Evolutionary conservation across 2,113 vertebrate species (phyloP).

Genomic region (Oreotrochilus melanogaster): DNA sequence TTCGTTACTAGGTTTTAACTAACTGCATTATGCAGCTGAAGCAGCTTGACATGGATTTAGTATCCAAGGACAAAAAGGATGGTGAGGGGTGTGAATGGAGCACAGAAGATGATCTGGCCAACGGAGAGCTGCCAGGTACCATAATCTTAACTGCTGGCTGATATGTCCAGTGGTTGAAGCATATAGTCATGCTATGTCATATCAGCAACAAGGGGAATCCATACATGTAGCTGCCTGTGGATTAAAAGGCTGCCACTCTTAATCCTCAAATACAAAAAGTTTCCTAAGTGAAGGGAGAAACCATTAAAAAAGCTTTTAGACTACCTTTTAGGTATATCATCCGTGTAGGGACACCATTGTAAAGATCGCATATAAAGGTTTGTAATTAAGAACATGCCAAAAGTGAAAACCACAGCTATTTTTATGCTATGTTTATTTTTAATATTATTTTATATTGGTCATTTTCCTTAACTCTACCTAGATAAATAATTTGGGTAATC

Average conservation of each 20-base stretch:
- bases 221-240: background rate
- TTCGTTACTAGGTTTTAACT: conserved; percentile 86
- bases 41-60: conserved; percentile 80
- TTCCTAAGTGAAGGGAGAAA: background rate
- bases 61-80: conserved; percentile 65
- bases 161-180: background rate
- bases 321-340: background rate
- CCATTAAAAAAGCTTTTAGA: background rate
- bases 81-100: conserved; percentile 68
- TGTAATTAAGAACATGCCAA: background rate
- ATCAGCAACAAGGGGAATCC: background rate
- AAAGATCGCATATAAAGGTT: background rate
- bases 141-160: background rate
- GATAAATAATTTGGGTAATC: background rate
- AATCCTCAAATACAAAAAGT: background rate
- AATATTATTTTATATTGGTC: background rate
- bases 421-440: background rate
- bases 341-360: background rate
- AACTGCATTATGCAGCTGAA: conserved; percentile 90
- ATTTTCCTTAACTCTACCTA: background rate
- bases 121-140: conserved; percentile 84
- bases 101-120: conserved; percentile 80
- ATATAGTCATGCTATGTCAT: fast-evolving
- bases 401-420: background rate
- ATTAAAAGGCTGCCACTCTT: background rate